These are phyloP conservation scores for Plodia interpunctella DNA, from an alignment of 1,140 invertebrate genomes.

Conservation along the genomic window DNA sequence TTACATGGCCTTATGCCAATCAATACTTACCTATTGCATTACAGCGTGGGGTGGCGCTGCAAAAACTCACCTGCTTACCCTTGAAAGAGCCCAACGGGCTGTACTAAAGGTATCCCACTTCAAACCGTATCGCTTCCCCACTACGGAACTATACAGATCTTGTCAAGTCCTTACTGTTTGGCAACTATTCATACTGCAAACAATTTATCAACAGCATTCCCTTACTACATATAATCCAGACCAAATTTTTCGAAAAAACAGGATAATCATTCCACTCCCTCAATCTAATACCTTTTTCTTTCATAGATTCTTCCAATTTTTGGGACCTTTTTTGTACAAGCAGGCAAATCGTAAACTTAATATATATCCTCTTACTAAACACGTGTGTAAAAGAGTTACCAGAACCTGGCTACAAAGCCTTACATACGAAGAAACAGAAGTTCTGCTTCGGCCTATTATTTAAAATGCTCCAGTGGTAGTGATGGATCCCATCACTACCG, in stretches of 20 bases:
- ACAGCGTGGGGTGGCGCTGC: constrained; percentile 15
- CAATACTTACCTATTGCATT: constrained; percentile 17
- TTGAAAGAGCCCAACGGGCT: constrained; percentile 15
- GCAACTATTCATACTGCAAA: neutral
- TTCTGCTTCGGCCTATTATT: neutral
- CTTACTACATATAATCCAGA: neutral
- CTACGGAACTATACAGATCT: constrained; percentile 7
- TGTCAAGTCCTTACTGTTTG: constrained; percentile 8
- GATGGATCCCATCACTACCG: too few species aligned
- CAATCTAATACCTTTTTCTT: neutral
- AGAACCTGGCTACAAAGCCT: neutral
- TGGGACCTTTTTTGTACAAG: neutral
- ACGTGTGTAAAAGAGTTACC: neutral
- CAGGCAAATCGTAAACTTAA: neutral
- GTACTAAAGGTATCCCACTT: constrained; percentile 13
- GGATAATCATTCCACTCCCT: neutral
- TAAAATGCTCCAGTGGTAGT: neutral
- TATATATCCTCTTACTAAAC: neutral
- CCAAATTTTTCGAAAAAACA: neutral
- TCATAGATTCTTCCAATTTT: neutral
- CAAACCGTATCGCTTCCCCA: constrained; percentile 7
- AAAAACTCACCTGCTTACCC: constrained; percentile 6
- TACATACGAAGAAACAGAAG: neutral
- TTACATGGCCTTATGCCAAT: constrained; percentile 13
- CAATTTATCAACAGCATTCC: neutral